phyloP scores from a whole-genome alignment of 1,140 invertebrate genomes.

The Saccostrea cuccullata region DNA sequence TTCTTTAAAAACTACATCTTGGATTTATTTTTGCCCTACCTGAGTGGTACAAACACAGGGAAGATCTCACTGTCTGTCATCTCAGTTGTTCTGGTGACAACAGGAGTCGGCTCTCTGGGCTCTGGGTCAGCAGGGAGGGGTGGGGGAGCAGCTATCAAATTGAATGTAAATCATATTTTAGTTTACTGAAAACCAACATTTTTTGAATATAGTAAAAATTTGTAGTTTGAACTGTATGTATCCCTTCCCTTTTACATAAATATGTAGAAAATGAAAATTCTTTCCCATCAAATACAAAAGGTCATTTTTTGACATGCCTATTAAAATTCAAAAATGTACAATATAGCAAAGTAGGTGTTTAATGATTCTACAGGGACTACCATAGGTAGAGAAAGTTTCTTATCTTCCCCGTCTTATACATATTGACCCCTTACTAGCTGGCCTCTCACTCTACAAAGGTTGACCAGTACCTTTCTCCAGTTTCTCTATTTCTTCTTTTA shows the following conservation, averaged over 20 bases:
- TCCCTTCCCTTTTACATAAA: no score
- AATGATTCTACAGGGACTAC: no score
- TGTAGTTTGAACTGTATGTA: no score
- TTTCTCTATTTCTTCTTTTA: conserved; percentile 46
- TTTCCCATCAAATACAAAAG: no score
- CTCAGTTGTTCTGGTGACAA: neutral
- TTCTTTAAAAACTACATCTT: no score
- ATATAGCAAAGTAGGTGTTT: no score
- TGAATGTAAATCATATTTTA: neutral
- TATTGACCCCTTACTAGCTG: neutral
- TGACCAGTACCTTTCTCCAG: neutral
- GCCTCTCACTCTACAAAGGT: no score
- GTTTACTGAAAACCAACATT: neutral
- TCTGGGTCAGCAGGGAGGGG: neutral
- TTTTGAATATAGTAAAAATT: neutral
- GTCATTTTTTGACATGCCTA: no score
- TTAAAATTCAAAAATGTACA: no score
- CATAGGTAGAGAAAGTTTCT: neutral
- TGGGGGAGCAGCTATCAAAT: neutral
- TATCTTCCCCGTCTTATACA: neutral
- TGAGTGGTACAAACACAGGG: conserved; percentile 56
- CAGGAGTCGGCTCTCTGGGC: conserved; percentile 20
- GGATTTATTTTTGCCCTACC: conserved; percentile 37
- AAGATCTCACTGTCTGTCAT: conserved; percentile 59
- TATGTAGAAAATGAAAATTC: no score